phyloP scores from a whole-genome alignment of 2,113 vertebrate genomes.

The Cochlearius cochlearius region DNA sequence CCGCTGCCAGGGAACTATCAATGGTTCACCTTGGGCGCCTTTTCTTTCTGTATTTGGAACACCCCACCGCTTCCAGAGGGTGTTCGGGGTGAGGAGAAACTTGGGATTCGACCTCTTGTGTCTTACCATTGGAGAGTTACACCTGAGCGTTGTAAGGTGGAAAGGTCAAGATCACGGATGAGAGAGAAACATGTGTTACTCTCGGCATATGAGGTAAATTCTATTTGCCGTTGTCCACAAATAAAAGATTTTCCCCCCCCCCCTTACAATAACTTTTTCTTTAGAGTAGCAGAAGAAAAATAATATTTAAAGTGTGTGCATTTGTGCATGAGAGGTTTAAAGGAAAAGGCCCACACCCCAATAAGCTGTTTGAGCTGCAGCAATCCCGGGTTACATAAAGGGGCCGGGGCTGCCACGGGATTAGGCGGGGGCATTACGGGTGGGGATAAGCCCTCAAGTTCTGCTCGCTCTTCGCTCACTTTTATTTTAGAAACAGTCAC shows the following conservation, averaged over 20 bases:
- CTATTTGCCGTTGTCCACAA: not conserved
- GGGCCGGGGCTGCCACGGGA: not conserved
- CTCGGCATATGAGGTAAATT: not conserved
- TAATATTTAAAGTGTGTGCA: not conserved
- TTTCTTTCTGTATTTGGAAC: not conserved
- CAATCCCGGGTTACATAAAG: conserved; percentile 49
- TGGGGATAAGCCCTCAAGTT: conserved; percentile 1
- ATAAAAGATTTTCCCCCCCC: not conserved
- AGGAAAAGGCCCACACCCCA: not conserved
- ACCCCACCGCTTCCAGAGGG: not conserved
- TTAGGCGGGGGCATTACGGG: conserved; percentile 26
- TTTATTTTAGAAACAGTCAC: not conserved
- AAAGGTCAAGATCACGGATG: not conserved
- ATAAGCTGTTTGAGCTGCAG: conserved; percentile 32
- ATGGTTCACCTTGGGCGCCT: not conserved
- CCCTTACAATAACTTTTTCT: not conserved
- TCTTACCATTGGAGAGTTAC: not conserved
- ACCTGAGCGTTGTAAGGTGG: not conserved
- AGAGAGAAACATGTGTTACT: not conserved
- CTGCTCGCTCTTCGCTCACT: not conserved
- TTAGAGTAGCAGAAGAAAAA: not conserved
- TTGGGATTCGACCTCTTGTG: not conserved
- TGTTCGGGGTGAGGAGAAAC: not conserved
- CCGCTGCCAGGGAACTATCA: not conserved
- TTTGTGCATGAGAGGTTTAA: conserved; percentile 6